phyloP scores from a whole-genome alignment of 2,113 vertebrate genomes.

The Scophthalmus maximus region DNA sequence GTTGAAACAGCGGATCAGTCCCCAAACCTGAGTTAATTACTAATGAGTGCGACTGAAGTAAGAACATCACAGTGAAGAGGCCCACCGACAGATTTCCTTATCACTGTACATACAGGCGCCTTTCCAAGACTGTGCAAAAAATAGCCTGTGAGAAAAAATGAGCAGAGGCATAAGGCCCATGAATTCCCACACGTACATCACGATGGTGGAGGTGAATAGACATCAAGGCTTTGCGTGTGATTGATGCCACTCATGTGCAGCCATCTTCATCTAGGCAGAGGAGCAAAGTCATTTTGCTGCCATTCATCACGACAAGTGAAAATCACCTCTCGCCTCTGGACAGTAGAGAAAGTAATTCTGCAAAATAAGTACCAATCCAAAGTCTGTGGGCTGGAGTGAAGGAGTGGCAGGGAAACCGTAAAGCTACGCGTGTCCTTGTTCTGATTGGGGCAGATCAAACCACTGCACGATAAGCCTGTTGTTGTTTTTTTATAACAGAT shows the following conservation, averaged over 20 bases:
- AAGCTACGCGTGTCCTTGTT: conserved; percentile 26
- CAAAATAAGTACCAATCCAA: not conserved
- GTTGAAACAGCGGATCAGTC: not conserved
- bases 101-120: not conserved
- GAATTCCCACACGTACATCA: not conserved
- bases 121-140: not conserved
- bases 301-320: conserved; percentile 34
- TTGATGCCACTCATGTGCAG: conserved; percentile 33
- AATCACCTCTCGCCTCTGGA: conserved; percentile 5
- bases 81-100: not conserved
- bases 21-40: not conserved
- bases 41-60: not conserved
- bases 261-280: conserved; percentile 4
- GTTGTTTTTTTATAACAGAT: not conserved
- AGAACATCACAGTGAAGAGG: not conserved
- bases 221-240: conserved; percentile 38
- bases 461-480: not conserved
- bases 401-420: not conserved
- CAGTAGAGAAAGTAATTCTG: not conserved
- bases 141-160: not conserved
- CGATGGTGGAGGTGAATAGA: conserved; percentile 6
- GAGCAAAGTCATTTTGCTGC: not conserved
- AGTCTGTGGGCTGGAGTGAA: not conserved
- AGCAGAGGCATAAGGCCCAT: not conserved
- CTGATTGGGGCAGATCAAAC: conserved; percentile 10